Conservation (phyloP, 2,113 vertebrate genomes). For the Gnathonemus echidnorhynchus region DNA sequence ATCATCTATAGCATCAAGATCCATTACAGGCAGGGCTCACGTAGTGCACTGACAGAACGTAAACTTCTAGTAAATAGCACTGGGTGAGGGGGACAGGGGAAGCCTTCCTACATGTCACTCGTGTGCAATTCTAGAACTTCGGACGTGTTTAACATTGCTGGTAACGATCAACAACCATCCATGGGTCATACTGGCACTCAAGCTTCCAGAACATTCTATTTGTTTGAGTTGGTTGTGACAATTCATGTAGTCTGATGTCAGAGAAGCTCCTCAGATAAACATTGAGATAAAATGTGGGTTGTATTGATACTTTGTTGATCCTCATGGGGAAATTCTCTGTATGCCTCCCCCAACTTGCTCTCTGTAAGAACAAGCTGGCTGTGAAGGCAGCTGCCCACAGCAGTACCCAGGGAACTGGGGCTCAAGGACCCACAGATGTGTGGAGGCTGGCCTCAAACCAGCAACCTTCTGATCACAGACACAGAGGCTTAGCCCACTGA, state of each 20-base stretch:
- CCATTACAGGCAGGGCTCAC: conserved; percentile 28
- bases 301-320: too few species aligned
- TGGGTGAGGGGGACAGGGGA: conserved; percentile 20
- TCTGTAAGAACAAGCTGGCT: too few species aligned
- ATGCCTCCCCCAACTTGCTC: too few species aligned
- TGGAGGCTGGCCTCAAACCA: too few species aligned
- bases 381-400: too few species aligned
- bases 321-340: too few species aligned
- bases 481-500: too few species aligned
- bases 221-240: not conserved
- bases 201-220: not conserved
- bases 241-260: not conserved
- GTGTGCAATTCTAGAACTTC: not conserved
- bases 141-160: not conserved
- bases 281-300: not conserved
- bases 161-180: not conserved
- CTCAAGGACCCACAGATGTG: too few species aligned
- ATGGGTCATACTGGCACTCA: not conserved
- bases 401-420: too few species aligned
- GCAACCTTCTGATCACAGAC: too few species aligned
- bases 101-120: not conserved
- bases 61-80: conserved; percentile 42
- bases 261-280: not conserved
- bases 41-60: conserved; percentile 4
- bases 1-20: conserved; percentile 2